phyloP scores from a whole-genome alignment of 2,797 vertebrate species.

The Pipistrellus kuhlii region DNA sequence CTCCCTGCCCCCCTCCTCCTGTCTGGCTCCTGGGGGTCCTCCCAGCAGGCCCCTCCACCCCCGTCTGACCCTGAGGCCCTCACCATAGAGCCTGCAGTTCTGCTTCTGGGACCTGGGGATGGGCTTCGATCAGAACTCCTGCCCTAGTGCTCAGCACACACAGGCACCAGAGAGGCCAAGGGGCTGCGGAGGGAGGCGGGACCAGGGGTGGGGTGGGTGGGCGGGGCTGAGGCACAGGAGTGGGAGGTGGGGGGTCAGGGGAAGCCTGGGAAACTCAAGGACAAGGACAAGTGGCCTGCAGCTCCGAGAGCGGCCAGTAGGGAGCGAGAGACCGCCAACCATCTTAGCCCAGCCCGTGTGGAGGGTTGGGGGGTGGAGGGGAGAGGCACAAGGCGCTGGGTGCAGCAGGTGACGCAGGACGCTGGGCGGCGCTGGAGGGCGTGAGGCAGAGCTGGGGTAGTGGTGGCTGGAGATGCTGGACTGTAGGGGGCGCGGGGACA shows the following conservation, averaged over 20 bases:
- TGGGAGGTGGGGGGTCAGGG: background rate
- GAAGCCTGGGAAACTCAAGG: background rate
- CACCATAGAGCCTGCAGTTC: too few species aligned
- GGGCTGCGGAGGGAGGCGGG: too few species aligned
- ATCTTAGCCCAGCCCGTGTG: background rate
- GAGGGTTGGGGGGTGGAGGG: background rate
- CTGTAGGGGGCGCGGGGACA: rapidly evolving
- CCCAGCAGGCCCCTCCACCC: background rate
- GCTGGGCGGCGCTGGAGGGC: background rate
- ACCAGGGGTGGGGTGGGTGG: background rate
- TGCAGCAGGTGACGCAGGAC: background rate
- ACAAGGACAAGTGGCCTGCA: background rate
- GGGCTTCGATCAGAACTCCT: background rate
- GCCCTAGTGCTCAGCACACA: background rate
- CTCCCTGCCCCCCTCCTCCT: background rate
- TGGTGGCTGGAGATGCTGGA: rapidly evolving
- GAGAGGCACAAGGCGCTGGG: rapidly evolving
- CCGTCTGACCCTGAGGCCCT: background rate
- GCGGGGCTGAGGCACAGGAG: background rate
- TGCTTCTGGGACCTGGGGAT: too few species aligned
- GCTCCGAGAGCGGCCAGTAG: background rate
- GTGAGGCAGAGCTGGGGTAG: rapidly evolving
- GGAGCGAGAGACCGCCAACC: background rate
- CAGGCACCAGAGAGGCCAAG: background rate
- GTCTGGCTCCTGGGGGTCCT: background rate